These are phyloP conservation scores for Strix uralensis DNA, from an alignment of 2,113 vertebrate genomes.

Conservation along the genomic window DNA sequence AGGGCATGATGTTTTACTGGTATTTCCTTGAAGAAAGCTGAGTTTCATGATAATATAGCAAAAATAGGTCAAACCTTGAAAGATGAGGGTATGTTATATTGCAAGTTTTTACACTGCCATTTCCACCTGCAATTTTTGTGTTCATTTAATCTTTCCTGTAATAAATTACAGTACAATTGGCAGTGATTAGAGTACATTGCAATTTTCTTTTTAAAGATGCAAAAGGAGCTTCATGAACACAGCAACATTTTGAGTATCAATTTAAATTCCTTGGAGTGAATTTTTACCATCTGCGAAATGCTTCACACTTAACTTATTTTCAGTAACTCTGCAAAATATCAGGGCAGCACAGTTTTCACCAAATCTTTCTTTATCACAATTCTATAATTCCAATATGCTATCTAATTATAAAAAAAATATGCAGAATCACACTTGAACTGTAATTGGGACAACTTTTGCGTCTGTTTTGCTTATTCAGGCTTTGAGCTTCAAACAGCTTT, in stretches of 20 bases:
- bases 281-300: slow-evolving; percentile 67
- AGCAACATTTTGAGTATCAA: slow-evolving; percentile 66
- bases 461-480: slow-evolving; percentile 49
- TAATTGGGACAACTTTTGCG: not conserved
- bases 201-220: slow-evolving; percentile 52
- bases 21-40: slow-evolving; percentile 38
- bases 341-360: slow-evolving; percentile 37
- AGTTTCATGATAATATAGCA: not conserved
- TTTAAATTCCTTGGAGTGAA: slow-evolving; percentile 67
- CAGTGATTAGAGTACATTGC: slow-evolving; percentile 29
- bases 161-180: slow-evolving; percentile 46
- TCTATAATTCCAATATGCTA: slow-evolving; percentile 34
- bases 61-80: slow-evolving; percentile 42
- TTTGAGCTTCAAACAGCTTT: not conserved
- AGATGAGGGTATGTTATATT: not conserved
- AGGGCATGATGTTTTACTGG: not conserved
- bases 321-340: slow-evolving; percentile 33
- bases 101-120: slow-evolving; percentile 5
- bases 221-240: slow-evolving; percentile 49
- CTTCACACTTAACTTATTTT: slow-evolving; percentile 58
- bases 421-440: slow-evolving; percentile 12
- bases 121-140: slow-evolving; percentile 32
- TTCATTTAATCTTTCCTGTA: slow-evolving; percentile 22
- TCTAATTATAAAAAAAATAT: slow-evolving; percentile 38
- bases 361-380: slow-evolving; percentile 38